Evolutionary conservation across 2,113 vertebrate genomes (phyloP).

Genomic region (Empidonax alnorum): DNA sequence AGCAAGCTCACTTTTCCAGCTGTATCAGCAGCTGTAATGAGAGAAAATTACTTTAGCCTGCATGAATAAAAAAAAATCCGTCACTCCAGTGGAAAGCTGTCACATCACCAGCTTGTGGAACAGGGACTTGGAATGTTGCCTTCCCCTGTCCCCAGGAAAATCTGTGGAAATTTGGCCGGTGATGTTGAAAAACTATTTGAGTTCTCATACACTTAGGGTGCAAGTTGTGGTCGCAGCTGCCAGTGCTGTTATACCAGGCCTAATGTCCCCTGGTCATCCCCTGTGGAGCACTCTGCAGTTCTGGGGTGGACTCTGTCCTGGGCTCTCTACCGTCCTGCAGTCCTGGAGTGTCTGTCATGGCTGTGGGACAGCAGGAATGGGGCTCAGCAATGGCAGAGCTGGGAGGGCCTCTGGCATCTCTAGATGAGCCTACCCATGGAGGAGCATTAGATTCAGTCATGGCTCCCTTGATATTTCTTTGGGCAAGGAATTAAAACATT

Average conservation of each 20-base stretch:
- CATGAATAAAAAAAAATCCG: neutral
- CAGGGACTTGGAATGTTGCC: neutral
- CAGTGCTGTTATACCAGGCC: neutral
- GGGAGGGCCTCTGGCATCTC: neutral
- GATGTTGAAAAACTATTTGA: neutral
- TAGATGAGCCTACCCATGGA: neutral
- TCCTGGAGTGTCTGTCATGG: neutral
- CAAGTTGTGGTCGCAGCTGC: neutral
- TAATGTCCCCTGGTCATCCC: neutral
- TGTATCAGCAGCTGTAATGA: neutral
- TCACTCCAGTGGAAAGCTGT: neutral
- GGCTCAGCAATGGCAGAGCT: neutral
- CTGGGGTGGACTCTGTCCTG: neutral
- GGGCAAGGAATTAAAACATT: neutral
- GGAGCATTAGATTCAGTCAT: neutral
- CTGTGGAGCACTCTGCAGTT: neutral
- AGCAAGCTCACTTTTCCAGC: neutral
- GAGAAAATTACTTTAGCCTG: neutral
- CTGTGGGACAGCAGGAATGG: neutral
- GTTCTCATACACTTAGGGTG: neutral
- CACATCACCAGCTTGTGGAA: neutral
- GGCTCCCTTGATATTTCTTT: neutral
- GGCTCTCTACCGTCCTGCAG: accelerated
- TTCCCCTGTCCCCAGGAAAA: neutral
- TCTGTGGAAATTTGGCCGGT: neutral